A percentile compares a stretch with the other conserved stretches of the same genome.
Evolutionary conservation across 2,113 vertebrate genomes (phyloP).

Genomic region (Tenrec ecaudatus): DNA sequence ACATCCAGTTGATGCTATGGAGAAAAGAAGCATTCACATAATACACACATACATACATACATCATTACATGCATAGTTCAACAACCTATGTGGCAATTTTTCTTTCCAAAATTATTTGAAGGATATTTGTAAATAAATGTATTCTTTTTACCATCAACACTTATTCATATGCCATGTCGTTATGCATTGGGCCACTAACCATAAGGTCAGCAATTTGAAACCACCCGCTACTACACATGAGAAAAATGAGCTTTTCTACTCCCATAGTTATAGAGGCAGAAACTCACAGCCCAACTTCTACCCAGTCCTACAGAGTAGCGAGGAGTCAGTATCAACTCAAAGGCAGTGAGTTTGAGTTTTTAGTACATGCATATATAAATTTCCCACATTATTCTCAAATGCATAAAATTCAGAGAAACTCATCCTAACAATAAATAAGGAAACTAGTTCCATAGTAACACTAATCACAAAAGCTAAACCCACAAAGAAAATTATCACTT

Average conservation of each 20-base stretch:
- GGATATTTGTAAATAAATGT: slow-evolving; percentile 9
- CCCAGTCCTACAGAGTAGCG: no score
- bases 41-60: not conserved
- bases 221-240: no score
- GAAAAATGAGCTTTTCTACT: no score
- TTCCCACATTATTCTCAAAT: slow-evolving; percentile 8
- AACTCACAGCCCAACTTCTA: no score
- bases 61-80: slow-evolving; percentile 50
- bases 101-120: slow-evolving; percentile 40
- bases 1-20: slow-evolving; percentile 97
- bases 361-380: not conserved
- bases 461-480: not conserved
- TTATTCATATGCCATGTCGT: not conserved
- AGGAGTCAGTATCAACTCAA: no score
- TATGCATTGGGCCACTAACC: no score
- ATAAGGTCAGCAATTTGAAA: no score
- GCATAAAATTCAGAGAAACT: slow-evolving; percentile 17
- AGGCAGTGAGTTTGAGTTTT: no score
- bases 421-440: not conserved
- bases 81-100: slow-evolving; percentile 9
- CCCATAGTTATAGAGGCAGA: no score
- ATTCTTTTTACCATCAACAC: not conserved
- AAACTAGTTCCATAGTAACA: not conserved
- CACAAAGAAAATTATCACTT: not conserved
- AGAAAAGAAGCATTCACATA: slow-evolving; percentile 50